Conservation (phyloP, 2,113 vertebrate species). For the Psettodes erumei region DNA sequence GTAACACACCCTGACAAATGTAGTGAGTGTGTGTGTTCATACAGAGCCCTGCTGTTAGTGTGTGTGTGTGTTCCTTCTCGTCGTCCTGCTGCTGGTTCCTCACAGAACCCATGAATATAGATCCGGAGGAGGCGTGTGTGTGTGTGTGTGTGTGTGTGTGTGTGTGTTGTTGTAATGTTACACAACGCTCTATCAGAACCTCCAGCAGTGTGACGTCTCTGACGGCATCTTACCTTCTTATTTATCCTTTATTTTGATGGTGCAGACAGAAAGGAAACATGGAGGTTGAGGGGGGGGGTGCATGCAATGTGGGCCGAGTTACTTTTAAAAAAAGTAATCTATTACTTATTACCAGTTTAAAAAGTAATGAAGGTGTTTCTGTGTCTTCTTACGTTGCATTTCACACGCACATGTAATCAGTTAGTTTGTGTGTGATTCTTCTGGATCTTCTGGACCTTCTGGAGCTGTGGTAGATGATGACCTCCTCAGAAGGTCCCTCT, state of each 20-base stretch:
- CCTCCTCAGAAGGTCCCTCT: too few species aligned
- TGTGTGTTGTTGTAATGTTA: constrained; percentile 30
- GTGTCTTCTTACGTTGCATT: too few species aligned
- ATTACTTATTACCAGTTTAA: too few species aligned
- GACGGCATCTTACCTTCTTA: not conserved
- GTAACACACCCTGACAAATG: constrained; percentile 3
- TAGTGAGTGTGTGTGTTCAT: not conserved
- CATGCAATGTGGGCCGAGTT: too few species aligned
- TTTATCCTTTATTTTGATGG: constrained; percentile 44
- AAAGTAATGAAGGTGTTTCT: too few species aligned
- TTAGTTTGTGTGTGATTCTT: too few species aligned
- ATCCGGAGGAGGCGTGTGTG: not conserved
- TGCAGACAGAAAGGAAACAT: too few species aligned
- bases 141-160: constrained; percentile 13
- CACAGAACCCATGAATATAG: not conserved
- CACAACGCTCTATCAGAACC: constrained; percentile 44
- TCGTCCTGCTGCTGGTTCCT: constrained; percentile 8
- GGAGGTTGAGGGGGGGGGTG: too few species aligned
- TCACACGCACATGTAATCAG: too few species aligned
- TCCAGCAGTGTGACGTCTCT: constrained; percentile 28
- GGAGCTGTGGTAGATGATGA: too few species aligned
- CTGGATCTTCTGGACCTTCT: too few species aligned
- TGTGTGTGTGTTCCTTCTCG: not conserved
- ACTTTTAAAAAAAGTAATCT: too few species aligned
- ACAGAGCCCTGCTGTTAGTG: not conserved